Conservation (phyloP, 2,797 vertebrate species). For the Thunnus albacares region DNA sequence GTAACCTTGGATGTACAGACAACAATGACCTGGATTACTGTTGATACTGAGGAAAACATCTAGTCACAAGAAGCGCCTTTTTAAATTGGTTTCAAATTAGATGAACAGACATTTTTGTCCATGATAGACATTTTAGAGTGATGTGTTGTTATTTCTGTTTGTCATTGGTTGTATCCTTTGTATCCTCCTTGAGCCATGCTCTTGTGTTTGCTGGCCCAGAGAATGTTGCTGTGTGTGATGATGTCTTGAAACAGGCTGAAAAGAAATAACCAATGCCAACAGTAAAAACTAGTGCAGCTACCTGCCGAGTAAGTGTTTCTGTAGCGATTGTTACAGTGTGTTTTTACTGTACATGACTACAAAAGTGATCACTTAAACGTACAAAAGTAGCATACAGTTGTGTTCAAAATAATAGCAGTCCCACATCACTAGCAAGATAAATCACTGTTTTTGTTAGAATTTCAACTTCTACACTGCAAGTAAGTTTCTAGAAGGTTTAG, state of each 20-base stretch:
- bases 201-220: not conserved
- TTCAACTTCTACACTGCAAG: too few relatives aligned
- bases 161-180: not conserved
- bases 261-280: not conserved
- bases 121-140: too few relatives aligned
- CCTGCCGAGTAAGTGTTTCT: constrained; percentile 20
- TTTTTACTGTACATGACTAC: constrained; percentile 5
- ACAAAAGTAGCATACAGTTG: too few relatives aligned
- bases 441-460: too few relatives aligned
- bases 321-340: not conserved
- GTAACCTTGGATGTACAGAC: not conserved
- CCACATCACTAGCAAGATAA: too few relatives aligned
- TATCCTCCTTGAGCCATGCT: not conserved
- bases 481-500: too few relatives aligned
- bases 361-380: constrained; percentile 25
- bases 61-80: too few relatives aligned
- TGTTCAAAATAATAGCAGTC: too few relatives aligned
- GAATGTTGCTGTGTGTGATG: not conserved
- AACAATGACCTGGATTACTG: too few relatives aligned
- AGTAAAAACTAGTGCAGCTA: constrained; percentile 2
- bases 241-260: not conserved
- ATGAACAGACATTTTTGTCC: too few relatives aligned
- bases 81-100: too few relatives aligned
- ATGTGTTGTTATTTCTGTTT: not conserved
- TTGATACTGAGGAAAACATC: not conserved